Conservation (phyloP, 2,797 vertebrate genomes). For the Sibirionetta formosa region DNA sequence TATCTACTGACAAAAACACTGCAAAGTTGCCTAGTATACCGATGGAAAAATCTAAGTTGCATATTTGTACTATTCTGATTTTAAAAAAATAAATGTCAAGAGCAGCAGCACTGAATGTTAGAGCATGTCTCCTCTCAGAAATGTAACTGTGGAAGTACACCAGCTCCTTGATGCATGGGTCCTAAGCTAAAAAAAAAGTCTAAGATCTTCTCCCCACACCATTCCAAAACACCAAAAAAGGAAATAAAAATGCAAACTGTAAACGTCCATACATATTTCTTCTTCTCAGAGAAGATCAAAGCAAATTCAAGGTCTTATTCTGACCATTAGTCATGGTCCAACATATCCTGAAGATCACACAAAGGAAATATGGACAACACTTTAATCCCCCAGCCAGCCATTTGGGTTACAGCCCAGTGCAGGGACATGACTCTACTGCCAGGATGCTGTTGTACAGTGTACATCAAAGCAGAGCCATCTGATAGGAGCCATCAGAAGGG, state of each 20-base stretch:
- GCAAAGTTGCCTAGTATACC: neutral
- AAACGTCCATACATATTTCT: neutral
- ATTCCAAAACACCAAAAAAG: fast-evolving
- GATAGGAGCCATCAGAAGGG: fast-evolving
- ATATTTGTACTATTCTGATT: neutral
- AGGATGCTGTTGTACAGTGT: neutral
- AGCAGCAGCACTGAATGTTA: neutral
- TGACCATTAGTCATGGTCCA: neutral
- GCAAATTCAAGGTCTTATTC: neutral
- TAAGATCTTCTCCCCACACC: neutral
- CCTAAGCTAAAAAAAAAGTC: neutral
- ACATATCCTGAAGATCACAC: neutral
- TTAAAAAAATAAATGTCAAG: neutral
- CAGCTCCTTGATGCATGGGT: fast-evolving
- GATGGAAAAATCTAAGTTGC: neutral
- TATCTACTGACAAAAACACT: neutral
- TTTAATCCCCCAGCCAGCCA: neutral
- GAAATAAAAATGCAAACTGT: neutral
- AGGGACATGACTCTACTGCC: neutral
- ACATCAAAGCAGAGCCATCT: neutral
- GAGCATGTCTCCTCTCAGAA: neutral
- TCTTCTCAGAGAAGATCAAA: neutral
- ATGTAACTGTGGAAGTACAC: neutral
- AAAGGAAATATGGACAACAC: neutral
- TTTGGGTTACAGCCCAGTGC: neutral